Percentiles rank a stretch among this genome's conserved stretches.
Conservation (phyloP, 2,113 vertebrate species). For the Otolemur garnettii region DNA sequence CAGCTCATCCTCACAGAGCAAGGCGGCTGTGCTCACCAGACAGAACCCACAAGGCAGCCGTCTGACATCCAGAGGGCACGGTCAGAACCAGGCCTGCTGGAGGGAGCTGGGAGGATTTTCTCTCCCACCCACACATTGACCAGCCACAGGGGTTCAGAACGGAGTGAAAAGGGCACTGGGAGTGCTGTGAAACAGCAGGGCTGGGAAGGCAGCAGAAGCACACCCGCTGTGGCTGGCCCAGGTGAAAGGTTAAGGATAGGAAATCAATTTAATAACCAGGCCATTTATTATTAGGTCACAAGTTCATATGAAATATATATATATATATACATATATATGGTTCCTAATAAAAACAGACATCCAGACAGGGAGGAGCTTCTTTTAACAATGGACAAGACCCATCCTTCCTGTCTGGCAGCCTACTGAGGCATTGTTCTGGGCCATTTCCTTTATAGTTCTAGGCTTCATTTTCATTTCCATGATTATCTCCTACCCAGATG, state of each 20-base stretch:
- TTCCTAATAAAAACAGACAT: constrained; percentile 72
- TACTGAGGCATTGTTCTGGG: constrained; percentile 20
- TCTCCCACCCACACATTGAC: neutral
- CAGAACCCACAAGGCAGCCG: neutral
- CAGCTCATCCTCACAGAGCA: neutral
- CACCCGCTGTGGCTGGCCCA: neutral
- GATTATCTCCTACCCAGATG: constrained; percentile 18
- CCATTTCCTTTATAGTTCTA: constrained; percentile 30
- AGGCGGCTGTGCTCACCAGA: neutral
- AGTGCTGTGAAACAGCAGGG: neutral
- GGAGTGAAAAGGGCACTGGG: neutral
- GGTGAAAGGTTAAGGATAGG: neutral
- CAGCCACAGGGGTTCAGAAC: neutral
- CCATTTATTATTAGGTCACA: constrained; percentile 40
- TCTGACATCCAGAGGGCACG: neutral
- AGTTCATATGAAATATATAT: constrained; percentile 28
- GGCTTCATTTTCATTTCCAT: constrained; percentile 40
- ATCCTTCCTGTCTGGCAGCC: constrained; percentile 48
- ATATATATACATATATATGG: neutral
- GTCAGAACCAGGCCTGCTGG: neutral
- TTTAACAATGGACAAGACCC: constrained; percentile 65
- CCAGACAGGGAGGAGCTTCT: constrained; percentile 67
- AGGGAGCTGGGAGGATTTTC: neutral
- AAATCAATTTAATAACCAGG: neutral
- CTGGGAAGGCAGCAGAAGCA: neutral